These are phyloP conservation scores for Hylyphantes graminicola DNA, from an alignment of 1,140 invertebrate genomes.

Conservation along the genomic window DNA sequence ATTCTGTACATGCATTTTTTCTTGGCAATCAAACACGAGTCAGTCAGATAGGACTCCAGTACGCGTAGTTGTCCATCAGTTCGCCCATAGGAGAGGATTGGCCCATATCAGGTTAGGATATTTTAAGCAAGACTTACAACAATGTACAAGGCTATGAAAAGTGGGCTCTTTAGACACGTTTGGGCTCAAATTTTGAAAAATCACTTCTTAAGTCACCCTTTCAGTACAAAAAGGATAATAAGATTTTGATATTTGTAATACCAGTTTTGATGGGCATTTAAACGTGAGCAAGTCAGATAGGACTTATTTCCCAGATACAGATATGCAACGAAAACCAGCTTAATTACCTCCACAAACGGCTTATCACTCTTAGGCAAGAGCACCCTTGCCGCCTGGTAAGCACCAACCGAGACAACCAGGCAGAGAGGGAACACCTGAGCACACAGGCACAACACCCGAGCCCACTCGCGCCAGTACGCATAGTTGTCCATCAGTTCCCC, in stretches of 20 bases:
- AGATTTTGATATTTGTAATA: not conserved
- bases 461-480: conserved; percentile 82
- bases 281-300: too few relatives aligned
- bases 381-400: conserved; percentile 74
- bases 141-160: too few relatives aligned
- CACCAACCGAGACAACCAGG: conserved; percentile 69
- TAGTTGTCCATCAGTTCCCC: conserved; percentile 69
- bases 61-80: conserved; percentile 71
- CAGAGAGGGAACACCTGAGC: conserved; percentile 82
- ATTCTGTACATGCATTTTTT: too few relatives aligned
- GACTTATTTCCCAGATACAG: too few relatives aligned
- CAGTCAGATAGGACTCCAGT: conserved; percentile 74
- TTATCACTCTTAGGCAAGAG: conserved; percentile 78
- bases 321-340: conserved; percentile 64
- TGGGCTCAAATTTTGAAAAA: too few relatives aligned
- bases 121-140: too few relatives aligned
- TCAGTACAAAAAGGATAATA: too few relatives aligned
- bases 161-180: too few relatives aligned
- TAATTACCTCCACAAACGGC: conserved; percentile 85
- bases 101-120: conserved; percentile 72
- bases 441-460: conserved; percentile 79
- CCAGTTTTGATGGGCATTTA: too few relatives aligned
- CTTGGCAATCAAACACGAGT: too few relatives aligned
- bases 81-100: conserved; percentile 77
- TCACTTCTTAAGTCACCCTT: too few relatives aligned